Base-by-base conservation (phyloP, 2,888 invertebrate genomes). In the Tromatobia lineatoria region DNA sequence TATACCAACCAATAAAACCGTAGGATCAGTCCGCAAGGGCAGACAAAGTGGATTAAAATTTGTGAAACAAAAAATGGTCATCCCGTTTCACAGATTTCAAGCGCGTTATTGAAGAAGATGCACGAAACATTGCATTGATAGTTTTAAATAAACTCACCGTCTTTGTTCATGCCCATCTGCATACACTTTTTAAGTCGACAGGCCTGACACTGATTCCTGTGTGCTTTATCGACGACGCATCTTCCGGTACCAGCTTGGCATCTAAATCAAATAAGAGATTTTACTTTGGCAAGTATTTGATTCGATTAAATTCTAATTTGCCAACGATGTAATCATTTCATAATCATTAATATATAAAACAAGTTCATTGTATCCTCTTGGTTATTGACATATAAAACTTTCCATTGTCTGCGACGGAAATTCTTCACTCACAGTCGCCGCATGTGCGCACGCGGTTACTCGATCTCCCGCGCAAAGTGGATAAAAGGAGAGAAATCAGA, bases 81-180 rank as follows among this genome's bases (percentile, higher is more conserved):
- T 29, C 29, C 29, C 29, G 29, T 29, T 29, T 4, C 29, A 29
- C 29, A 4, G 4, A 29, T 29, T 29, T 29, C 29, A 4, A 29
- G 29, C 29, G 4, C 29, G 34, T 38, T 8, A 8, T 8, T 7
- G 34, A 7, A 38, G 1, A 29, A 29, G 4, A 29, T 29, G 29
- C 29, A 2, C 4, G 29, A 4, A 29, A 4, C 3, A 29, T 29
- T 29, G 8, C 10, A 38, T 38, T 10, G 10, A 10, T 34, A 2
- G n/a, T 61, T n/a, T 57, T 57, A 3, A 42, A 42, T n/a, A 59
- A 69, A 95, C 98, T 96, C 94, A 99, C 99, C 99, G 94, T 99
- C 99, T 95, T 99, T 99, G 95, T 99, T 99, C 99, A 99, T 99
- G 85, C 99, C 99, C 98, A 99, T 99, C 87, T 97, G 96, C 88